phyloP scores from a whole-genome alignment of 2,888 invertebrate genomes.

The Caradrina clavipalpis region DNA sequence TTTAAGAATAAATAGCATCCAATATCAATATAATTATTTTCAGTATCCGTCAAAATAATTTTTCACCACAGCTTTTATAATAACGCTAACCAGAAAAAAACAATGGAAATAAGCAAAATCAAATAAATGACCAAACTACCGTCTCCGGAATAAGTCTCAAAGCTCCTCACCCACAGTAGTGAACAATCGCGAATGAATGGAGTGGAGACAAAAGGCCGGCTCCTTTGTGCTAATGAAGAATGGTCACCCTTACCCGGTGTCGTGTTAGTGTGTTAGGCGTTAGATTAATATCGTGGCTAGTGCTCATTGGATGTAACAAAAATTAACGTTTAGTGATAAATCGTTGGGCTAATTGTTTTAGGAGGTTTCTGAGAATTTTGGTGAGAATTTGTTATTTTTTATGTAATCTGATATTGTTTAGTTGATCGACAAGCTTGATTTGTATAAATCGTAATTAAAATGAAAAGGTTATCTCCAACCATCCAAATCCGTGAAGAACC shows the following conservation, averaged over 20 bases:
- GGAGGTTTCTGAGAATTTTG: background rate
- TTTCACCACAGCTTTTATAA: background rate
- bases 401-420: no score
- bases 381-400: background rate
- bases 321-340: constrained; percentile 58
- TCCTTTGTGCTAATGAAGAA: constrained; percentile 90
- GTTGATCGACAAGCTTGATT: no score
- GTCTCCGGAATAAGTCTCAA: constrained; percentile 72
- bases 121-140: constrained; percentile 3
- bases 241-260: constrained; percentile 85
- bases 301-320: constrained; percentile 64
- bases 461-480: no score
- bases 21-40: no score
- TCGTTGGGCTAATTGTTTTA: constrained; percentile 30
- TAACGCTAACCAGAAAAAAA: background rate
- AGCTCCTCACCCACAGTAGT: constrained; percentile 78
- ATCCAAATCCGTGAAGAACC: no score
- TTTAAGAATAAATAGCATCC: no score
- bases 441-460: no score
- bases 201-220: constrained; percentile 85
- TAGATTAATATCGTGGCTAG: constrained; percentile 80
- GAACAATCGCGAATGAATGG: constrained; percentile 89
- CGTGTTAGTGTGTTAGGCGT: constrained; percentile 84
- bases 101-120: constrained; percentile 4
- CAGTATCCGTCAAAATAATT: no score